A percentile compares a stretch with the other conserved stretches of the same genome.
Conservation (phyloP, 2,113 vertebrate genomes). For the Phrynosoma platyrhinos region DNA sequence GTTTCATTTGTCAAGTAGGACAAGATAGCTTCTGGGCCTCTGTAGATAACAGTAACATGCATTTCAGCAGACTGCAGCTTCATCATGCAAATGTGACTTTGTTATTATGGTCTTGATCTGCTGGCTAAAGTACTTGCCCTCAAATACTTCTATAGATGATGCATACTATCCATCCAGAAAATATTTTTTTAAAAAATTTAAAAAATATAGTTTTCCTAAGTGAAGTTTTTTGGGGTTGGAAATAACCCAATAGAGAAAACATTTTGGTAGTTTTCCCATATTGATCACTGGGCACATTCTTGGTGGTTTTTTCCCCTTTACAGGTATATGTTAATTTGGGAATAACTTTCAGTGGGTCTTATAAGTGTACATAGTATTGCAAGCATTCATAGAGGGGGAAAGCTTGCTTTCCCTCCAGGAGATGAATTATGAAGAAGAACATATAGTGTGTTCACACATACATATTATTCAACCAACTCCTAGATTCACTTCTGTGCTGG, state of each 20-base stretch:
- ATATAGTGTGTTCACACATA: neutral
- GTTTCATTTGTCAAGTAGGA: conserved; percentile 12
- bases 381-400: neutral
- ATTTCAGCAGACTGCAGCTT: neutral
- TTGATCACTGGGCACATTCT: too few species aligned
- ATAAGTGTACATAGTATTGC: neutral
- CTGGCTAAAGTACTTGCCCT: neutral
- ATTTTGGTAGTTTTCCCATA: too few species aligned
- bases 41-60: neutral
- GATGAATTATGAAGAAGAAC: neutral
- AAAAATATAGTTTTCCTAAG: neutral
- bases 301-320: neutral
- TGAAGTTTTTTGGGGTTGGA: neutral
- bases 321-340: neutral
- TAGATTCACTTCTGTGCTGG: neutral
- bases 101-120: neutral
- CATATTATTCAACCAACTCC: neutral
- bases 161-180: neutral
- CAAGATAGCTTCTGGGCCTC: conserved; percentile 16
- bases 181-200: neutral
- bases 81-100: neutral
- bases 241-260: neutral
- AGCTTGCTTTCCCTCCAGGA: neutral
- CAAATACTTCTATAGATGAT: neutral
- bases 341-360: neutral